Conservation (phyloP, 2,113 vertebrate genomes). For the Colistium nudipinnis region DNA sequence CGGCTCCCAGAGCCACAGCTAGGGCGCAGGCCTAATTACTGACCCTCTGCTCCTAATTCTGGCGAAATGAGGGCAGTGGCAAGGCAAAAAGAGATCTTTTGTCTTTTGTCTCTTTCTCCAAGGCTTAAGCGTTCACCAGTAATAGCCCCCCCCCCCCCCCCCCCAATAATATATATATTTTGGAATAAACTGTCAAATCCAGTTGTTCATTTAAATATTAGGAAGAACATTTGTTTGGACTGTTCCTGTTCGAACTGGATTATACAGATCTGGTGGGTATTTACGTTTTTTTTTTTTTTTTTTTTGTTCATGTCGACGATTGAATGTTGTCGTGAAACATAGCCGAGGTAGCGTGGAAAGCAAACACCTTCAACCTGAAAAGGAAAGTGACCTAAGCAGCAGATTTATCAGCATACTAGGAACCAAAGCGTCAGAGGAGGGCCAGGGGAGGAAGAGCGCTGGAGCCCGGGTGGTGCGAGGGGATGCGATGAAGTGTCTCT, state of each 20-base stretch:
- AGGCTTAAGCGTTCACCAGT: no score
- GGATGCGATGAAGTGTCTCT: slow-evolving; percentile 52
- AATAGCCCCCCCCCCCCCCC: no score
- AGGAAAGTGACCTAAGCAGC: background rate
- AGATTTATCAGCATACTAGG: slow-evolving; percentile 1
- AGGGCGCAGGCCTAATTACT: slow-evolving; percentile 59
- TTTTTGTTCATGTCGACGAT: background rate
- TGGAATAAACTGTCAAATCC: no score
- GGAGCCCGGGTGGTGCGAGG: slow-evolving; percentile 22
- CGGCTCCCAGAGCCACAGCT: slow-evolving; percentile 45
- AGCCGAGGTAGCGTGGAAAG: background rate
- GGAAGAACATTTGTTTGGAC: no score
- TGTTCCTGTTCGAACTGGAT: no score
- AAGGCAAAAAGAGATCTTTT: slow-evolving; percentile 28
- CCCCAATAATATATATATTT: no score
- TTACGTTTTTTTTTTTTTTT: slow-evolving; percentile 37
- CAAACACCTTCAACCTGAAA: slow-evolving; percentile 19
- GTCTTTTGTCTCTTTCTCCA: slow-evolving; percentile 38
- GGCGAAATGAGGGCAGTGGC: slow-evolving; percentile 60
- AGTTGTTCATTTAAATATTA: no score
- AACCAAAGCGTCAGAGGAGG: slow-evolving; percentile 4
- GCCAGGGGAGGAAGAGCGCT: background rate
- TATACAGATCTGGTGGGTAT: no score
- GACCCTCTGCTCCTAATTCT: slow-evolving; percentile 64
- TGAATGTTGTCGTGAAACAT: background rate